Evolutionary conservation across 1,140 invertebrate genomes (phyloP).

Genomic region (Lysiphlebus fabarum): DNA sequence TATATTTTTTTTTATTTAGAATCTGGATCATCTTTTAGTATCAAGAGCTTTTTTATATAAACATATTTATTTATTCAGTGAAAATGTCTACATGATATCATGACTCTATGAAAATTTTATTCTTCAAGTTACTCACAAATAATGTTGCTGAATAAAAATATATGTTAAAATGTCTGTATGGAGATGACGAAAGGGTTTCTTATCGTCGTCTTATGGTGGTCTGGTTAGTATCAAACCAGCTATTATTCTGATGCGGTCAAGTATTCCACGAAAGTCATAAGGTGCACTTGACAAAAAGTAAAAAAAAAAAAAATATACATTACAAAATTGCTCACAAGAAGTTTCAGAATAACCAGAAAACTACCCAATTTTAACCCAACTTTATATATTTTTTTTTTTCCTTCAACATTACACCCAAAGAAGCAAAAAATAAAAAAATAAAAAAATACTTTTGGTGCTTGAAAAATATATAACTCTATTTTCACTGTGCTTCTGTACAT

Average conservation of each 20-base stretch:
- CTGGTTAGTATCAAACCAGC: constrained; percentile 19
- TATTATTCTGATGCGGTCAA: constrained; percentile 14
- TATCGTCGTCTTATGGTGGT: constrained; percentile 11
- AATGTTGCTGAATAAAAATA: no score
- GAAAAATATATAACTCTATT: no score
- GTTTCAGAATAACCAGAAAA: neutral
- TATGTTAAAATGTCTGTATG: no score
- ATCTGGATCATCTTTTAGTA: no score
- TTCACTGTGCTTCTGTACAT: no score
- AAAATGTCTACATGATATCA: no score
- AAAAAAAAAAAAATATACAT: constrained; percentile 13
- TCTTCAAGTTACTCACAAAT: neutral
- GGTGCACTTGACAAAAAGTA: constrained; percentile 3
- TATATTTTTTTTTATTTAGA: no score
- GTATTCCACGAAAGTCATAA: constrained; percentile 21
- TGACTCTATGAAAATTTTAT: constrained; percentile 2
- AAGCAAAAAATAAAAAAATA: no score
- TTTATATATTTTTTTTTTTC: neutral
- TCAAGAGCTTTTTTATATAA: neutral
- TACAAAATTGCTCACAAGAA: constrained; percentile 15
- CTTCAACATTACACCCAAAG: no score
- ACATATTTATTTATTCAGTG: neutral
- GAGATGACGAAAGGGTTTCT: neutral
- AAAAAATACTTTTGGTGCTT: no score
- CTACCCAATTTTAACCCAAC: neutral